These are phyloP conservation scores for Onychostoma macrolepis DNA, from an alignment of 2,113 vertebrate species.

Conservation along the genomic window DNA sequence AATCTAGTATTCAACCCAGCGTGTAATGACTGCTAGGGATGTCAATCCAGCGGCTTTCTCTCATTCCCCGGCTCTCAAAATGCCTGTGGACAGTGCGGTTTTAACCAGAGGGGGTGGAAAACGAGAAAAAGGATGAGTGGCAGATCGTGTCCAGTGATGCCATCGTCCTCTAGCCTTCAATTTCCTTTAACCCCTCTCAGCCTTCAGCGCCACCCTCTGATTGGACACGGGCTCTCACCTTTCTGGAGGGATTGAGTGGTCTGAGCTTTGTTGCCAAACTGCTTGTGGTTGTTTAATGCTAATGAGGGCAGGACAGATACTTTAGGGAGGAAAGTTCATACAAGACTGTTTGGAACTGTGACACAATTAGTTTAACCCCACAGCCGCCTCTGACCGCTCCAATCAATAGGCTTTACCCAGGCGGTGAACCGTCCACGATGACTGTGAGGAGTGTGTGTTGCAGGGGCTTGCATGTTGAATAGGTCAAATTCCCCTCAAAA, in stretches of 20 bases:
- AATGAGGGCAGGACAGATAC: slow-evolving; percentile 53
- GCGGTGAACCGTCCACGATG: slow-evolving; percentile 51
- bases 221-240: slow-evolving; percentile 13
- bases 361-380: slow-evolving; percentile 58
- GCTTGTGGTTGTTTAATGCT: slow-evolving; percentile 75
- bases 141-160: slow-evolving; percentile 46
- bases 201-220: slow-evolving; percentile 16
- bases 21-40: slow-evolving; percentile 99
- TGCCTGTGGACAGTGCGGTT: slow-evolving; percentile 78
- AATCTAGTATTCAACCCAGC: slow-evolving; percentile 99
- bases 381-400: slow-evolving; percentile 45
- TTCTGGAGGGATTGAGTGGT: slow-evolving; percentile 24
- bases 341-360: slow-evolving; percentile 38
- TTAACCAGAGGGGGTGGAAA: slow-evolving; percentile 17
- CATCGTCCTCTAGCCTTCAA: slow-evolving; percentile 42
- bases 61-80: slow-evolving; percentile 82
- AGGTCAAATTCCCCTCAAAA: slow-evolving; percentile 3
- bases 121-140: slow-evolving; percentile 81
- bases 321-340: slow-evolving; percentile 46
- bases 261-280: slow-evolving; percentile 29
- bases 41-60: slow-evolving; percentile 97
- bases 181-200: slow-evolving; percentile 32
- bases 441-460: slow-evolving; percentile 22
- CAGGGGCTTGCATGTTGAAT: slow-evolving; percentile 33
- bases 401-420: slow-evolving; percentile 68